These are phyloP conservation scores for Melanotaenia parkinsoni DNA, from an alignment of 2,797 vertebrate species.

Conservation along the genomic window DNA sequence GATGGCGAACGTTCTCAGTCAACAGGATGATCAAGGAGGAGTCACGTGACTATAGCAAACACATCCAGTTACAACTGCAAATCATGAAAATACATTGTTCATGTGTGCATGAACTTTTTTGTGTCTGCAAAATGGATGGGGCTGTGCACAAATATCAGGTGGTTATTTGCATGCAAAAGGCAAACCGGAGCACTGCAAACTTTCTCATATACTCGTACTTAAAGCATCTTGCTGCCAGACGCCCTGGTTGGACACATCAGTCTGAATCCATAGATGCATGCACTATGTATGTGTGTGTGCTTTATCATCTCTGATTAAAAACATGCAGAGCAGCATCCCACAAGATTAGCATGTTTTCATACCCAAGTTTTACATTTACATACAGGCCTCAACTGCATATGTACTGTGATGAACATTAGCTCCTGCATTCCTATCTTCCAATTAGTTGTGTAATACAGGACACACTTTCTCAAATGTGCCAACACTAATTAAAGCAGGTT, in stretches of 20 bases:
- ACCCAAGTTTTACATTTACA: slow-evolving; percentile 5
- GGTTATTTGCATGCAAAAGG: slow-evolving; percentile 59
- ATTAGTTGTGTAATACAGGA: no score
- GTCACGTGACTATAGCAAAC: slow-evolving; percentile 24
- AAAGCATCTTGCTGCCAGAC: background rate
- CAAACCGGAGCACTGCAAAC: background rate
- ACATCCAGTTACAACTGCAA: slow-evolving; percentile 44
- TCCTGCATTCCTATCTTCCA: background rate
- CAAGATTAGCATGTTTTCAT: background rate
- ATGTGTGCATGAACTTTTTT: slow-evolving; percentile 9
- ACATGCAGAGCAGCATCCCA: background rate
- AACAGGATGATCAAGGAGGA: slow-evolving; percentile 16
- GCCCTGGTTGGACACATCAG: background rate
- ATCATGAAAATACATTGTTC: slow-evolving; percentile 45
- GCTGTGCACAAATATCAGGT: slow-evolving; percentile 42
- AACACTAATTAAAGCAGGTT: slow-evolving; percentile 55
- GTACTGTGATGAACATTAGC: slow-evolving; percentile 15
- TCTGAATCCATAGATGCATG: background rate
- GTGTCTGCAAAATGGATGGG: slow-evolving; percentile 18
- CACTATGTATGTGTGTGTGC: background rate
- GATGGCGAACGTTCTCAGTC: background rate
- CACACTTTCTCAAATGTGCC: slow-evolving; percentile 21
- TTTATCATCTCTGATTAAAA: slow-evolving; percentile 8
- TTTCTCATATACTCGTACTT: background rate
- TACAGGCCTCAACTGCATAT: background rate